phyloP scores from a whole-genome alignment of 2,888 invertebrate genomes.

The Aspidiotus rigidus region DNA sequence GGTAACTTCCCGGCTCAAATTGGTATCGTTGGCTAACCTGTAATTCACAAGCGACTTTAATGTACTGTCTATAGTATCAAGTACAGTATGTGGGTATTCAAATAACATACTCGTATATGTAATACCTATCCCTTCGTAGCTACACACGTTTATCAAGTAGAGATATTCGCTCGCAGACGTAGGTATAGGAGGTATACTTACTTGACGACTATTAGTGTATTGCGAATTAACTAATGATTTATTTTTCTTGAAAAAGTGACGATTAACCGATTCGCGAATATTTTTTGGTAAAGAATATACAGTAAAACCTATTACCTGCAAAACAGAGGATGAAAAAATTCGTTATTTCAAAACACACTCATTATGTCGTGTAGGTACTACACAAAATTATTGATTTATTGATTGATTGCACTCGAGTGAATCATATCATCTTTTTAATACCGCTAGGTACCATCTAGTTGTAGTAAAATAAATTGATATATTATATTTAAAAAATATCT shows the following conservation, averaged over 20 bases:
- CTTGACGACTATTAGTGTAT: conserved; percentile 85
- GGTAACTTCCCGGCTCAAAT: conserved; percentile 69
- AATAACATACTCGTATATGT: not conserved
- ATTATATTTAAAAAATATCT: no score
- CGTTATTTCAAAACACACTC: not conserved
- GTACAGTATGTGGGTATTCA: not conserved
- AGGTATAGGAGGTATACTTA: conserved; percentile 44
- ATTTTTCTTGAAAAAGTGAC: conserved; percentile 72
- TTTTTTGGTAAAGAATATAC: conserved; percentile 65
- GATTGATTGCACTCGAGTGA: no score
- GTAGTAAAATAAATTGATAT: no score
- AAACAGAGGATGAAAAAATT: conserved; percentile 9
- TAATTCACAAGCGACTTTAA: conserved; percentile 1
- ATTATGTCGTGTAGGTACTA: no score
- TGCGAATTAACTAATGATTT: conserved; percentile 81
- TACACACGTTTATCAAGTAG: no score
- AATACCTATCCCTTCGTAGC: not conserved
- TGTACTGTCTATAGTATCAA: no score
- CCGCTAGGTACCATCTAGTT: no score
- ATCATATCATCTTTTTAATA: no score
- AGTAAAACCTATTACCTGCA: conserved; percentile 69
- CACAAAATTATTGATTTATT: no score
- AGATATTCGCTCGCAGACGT: no score
- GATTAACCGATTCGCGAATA: conserved; percentile 64
- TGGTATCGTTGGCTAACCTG: conserved; percentile 61